Percentiles rank a stretch among this genome's conserved stretches.
Conservation (phyloP, 2,888 invertebrate species). For the Unio pictorum region DNA sequence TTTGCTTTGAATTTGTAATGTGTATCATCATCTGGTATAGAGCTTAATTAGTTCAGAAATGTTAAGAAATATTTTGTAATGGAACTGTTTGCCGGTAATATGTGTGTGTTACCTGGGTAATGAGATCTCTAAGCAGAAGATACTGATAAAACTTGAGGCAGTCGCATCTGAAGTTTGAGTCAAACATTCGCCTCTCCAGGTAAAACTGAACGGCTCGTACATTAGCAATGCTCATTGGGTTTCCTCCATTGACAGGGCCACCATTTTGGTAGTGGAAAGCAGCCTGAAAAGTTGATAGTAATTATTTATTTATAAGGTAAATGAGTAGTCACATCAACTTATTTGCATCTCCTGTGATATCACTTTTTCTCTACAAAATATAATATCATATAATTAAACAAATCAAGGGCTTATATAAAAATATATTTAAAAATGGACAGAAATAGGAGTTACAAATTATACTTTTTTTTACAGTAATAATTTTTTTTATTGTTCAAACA, state of each 20-base stretch:
- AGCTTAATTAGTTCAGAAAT: too few species aligned
- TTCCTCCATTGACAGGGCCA: conserved; percentile 54
- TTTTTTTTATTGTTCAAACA: too few species aligned
- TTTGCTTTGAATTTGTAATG: too few species aligned
- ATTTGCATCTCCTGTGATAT: too few species aligned
- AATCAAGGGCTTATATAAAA: too few species aligned
- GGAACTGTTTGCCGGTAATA: neutral
- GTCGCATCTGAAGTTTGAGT: conserved; percentile 46
- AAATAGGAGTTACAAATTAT: too few species aligned
- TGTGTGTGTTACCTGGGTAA: conserved; percentile 49
- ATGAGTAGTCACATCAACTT: too few species aligned
- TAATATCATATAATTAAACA: too few species aligned
- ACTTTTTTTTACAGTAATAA: too few species aligned
- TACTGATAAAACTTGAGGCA: conserved; percentile 59
- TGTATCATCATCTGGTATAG: too few species aligned
- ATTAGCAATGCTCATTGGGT: conserved; percentile 59
- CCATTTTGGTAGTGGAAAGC: conserved; percentile 67
- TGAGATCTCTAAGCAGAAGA: conserved; percentile 55
- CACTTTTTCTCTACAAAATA: too few species aligned
- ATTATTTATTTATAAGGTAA: neutral
- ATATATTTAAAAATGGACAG: too few species aligned
- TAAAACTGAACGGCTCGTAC: conserved; percentile 33
- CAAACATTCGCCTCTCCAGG: conserved; percentile 49
- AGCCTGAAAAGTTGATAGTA: conserved; percentile 41
- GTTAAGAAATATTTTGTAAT: neutral